Conservation (phyloP, 1,140 invertebrate species). For the Tetragnatha versicolor region DNA sequence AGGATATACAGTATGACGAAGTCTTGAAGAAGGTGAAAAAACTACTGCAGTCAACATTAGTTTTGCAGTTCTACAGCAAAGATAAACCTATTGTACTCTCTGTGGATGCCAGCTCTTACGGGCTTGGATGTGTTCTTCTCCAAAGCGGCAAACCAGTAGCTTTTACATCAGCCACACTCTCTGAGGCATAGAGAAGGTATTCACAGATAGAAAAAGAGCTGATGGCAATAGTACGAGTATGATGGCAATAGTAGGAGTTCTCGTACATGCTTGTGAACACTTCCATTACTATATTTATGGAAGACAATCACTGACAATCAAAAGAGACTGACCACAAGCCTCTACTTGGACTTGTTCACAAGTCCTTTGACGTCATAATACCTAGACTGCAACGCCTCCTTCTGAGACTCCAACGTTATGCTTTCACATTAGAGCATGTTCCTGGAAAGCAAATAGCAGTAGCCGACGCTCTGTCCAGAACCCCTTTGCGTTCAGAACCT, state of each 20-base stretch:
- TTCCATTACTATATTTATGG: slow-evolving; percentile 65
- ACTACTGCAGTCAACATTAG: not conserved
- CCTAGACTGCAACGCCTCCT: slow-evolving; percentile 64
- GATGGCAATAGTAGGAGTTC: too few relatives aligned
- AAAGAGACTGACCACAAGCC: slow-evolving; percentile 63
- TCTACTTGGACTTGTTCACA: slow-evolving; percentile 62
- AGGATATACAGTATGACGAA: slow-evolving; percentile 4
- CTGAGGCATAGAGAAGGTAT: too few relatives aligned
- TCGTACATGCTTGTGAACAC: slow-evolving; percentile 61
- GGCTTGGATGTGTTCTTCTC: too few relatives aligned
- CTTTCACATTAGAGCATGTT: slow-evolving; percentile 63
- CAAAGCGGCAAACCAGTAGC: too few relatives aligned
- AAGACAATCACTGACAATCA: slow-evolving; percentile 57
- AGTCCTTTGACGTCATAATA: slow-evolving; percentile 62
- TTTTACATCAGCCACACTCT: too few relatives aligned
- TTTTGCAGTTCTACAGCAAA: slow-evolving; percentile 59
- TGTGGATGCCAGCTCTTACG: slow-evolving; percentile 65
- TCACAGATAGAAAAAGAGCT: too few relatives aligned
- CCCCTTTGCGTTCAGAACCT: not conserved
- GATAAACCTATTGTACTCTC: slow-evolving; percentile 59
- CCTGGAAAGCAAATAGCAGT: slow-evolving; percentile 63
- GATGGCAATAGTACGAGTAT: too few relatives aligned
- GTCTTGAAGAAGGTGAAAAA: slow-evolving; percentile 35
- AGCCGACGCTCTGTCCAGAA: slow-evolving; percentile 58
- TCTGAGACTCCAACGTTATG: slow-evolving; percentile 63